Conservation (phyloP, 2,113 vertebrate species). For the Tragelaphus buxtoni region DNA sequence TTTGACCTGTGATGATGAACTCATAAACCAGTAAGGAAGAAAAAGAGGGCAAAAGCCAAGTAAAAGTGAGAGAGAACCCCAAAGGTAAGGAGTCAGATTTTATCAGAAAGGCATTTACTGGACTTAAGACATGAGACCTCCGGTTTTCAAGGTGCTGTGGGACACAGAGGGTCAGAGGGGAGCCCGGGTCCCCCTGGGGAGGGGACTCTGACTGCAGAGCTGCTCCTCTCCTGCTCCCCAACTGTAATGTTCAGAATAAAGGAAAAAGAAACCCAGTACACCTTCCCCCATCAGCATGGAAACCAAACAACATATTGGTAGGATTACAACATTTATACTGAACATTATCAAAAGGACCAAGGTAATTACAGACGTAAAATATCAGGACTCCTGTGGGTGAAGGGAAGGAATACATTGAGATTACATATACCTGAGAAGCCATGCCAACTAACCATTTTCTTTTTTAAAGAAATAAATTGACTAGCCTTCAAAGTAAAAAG, state of each 20-base stretch:
- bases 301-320: not conserved
- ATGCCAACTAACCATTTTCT: not conserved
- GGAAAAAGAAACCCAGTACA: not conserved
- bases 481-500: not conserved
- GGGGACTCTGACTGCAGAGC: fast-evolving
- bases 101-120: not conserved
- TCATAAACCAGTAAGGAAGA: not conserved
- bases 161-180: fast-evolving
- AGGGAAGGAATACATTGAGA: not conserved
- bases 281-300: not conserved
- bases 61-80: not conserved
- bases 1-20: not conserved
- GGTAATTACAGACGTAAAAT: not conserved
- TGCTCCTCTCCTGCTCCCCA: not conserved
- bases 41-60: not conserved
- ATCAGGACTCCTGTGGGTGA: not conserved
- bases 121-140: not conserved
- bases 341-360: not conserved
- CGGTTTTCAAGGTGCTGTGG: fast-evolving
- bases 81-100: not conserved
- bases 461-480: not conserved
- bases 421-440: not conserved
- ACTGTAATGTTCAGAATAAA: not conserved
- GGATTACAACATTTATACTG: not conserved
- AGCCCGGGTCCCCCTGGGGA: fast-evolving